Evolutionary conservation across 2,113 vertebrate genomes (phyloP), one percentile per base, ranked within the genome.

Genomic region (Miniopterus natalensis): DNA sequence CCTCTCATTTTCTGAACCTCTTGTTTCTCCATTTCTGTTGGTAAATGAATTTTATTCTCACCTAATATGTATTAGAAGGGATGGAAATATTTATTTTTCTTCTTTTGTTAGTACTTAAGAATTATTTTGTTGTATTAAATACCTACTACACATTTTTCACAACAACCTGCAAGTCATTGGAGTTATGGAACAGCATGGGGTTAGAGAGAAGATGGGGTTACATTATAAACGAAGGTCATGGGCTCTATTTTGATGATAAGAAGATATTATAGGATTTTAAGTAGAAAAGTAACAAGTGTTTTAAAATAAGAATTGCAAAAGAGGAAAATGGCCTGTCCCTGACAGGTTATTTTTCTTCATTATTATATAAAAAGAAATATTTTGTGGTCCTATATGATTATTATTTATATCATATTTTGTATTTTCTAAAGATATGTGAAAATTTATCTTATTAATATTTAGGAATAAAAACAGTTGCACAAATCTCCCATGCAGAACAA

Each of bases 191-290:
- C 55, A n/a, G 20, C 20, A 59, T 3, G 55, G 20, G 6, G 1
- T 68, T 21, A 65, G 25, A 63, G 11, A 70, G 47, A 84, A 77
- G 12, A 10, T 77, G 6, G 70, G 57, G 23, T 90, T 84, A 45
- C 21, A 80, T 68, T 90, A 25, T 27, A 77, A 85, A 57, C 49
- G 17, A 65, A 66, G 8, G 2, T 21, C 12, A 51, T 15, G 21
- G 47, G 4, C 25, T 75, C 9, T 68, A 57, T 53, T 13, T 61
- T 84, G 6, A 40, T 53, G 51, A 92, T 70, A 45, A 91, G 29
- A 90, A 77, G 61, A 42, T 55, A 57, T 9, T 94, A 25, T 68
- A 79, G 65, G 27, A 6, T 57, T 95, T 88, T 80, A 70, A 95
- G 23, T 42, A 95, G 59, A 57, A 78, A 88, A 59, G 15, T 74